Percentiles rank a stretch among this genome's conserved stretches.
These are phyloP conservation scores for Pristionchus exspectatus DNA, from an alignment of 2,888 invertebrate species.

Conservation along the genomic window DNA sequence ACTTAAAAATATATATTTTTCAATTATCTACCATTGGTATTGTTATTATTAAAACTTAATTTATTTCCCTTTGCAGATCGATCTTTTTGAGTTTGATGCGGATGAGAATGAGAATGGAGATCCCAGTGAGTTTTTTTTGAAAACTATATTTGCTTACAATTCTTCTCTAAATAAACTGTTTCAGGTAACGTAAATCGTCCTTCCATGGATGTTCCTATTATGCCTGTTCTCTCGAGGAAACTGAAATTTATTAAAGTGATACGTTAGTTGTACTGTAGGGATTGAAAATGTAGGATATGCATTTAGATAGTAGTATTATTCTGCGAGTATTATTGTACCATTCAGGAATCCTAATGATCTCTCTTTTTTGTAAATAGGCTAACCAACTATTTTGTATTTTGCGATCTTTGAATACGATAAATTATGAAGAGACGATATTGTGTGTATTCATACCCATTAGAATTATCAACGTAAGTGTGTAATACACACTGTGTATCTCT, in stretches of 20 bases:
- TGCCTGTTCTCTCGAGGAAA: slow-evolving; percentile 28
- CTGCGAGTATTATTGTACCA: background rate
- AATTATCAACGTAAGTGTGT: no score
- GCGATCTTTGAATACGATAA: background rate
- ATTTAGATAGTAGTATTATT: background rate
- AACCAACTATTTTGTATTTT: background rate
- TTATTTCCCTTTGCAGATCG: background rate
- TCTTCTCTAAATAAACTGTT: background rate
- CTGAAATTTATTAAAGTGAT: background rate
- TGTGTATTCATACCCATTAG: background rate
- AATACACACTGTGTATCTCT: no score
- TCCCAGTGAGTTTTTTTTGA: background rate
- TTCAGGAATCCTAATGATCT: background rate
- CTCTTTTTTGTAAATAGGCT: background rate
- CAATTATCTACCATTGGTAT: no score
- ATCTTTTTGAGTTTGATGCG: background rate
- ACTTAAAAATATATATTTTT: no score
- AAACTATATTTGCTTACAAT: background rate
- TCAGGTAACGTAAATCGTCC: background rate
- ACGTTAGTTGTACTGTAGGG: background rate
- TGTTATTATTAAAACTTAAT: background rate
- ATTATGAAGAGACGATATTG: background rate
- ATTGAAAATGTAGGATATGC: background rate
- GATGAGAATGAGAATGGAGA: slow-evolving; percentile 47
- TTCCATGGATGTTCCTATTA: background rate